Evolutionary conservation across 1,140 invertebrate genomes (phyloP).

Genomic region (Diprion similis): DNA sequence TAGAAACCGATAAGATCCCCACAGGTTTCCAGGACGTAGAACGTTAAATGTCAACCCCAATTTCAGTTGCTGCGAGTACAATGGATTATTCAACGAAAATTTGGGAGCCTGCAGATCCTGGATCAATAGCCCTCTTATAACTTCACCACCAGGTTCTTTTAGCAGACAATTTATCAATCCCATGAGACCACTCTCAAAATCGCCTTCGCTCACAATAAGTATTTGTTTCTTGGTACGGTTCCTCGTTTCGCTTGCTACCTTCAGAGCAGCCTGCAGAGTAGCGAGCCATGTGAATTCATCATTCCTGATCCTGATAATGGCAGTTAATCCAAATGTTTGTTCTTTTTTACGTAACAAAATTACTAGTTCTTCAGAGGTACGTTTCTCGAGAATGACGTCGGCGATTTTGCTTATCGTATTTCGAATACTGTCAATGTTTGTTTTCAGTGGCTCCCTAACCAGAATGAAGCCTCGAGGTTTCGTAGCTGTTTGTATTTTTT

Average conservation of each 20-base stretch:
- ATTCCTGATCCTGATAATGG: neutral
- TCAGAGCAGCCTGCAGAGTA: constrained; percentile 62
- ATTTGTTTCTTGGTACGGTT: constrained; percentile 50
- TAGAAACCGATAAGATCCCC: constrained; percentile 61
- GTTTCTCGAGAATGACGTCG: neutral
- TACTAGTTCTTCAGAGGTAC: neutral
- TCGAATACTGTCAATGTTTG: neutral
- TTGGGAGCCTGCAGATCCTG: constrained; percentile 30
- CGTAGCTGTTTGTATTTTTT: neutral
- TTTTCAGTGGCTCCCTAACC: neutral
- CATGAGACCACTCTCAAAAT: constrained; percentile 63
- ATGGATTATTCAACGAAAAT: constrained; percentile 28
- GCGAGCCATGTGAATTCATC: constrained; percentile 55
- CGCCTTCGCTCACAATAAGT: constrained; percentile 52
- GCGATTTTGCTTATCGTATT: neutral
- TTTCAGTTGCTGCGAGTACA: constrained; percentile 37
- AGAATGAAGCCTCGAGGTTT: neutral
- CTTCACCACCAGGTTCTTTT: constrained; percentile 43
- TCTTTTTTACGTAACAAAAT: constrained; percentile 16
- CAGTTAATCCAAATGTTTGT: neutral
- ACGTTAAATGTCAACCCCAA: constrained; percentile 61
- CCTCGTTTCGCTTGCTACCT: constrained; percentile 54
- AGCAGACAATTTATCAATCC: constrained; percentile 61
- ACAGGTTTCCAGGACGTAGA: constrained; percentile 40
- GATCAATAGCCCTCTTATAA: constrained; percentile 32